These are phyloP conservation scores for Coleophora deauratella DNA, from an alignment of 2,888 invertebrate genomes.

Conservation along the genomic window DNA sequence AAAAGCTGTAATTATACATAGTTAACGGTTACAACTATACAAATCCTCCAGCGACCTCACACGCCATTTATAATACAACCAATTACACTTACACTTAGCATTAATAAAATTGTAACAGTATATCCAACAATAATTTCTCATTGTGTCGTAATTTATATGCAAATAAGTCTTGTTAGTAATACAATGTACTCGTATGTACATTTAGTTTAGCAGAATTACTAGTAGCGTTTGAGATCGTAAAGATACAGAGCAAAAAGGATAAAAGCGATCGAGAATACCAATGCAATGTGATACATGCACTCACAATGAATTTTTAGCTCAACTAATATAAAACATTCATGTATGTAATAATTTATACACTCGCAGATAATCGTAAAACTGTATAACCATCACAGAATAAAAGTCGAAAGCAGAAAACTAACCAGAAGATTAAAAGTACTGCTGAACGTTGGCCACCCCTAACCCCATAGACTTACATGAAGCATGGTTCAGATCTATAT, in stretches of 20 bases:
- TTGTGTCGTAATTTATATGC: conserved; percentile 16
- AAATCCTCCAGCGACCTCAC: conserved; percentile 10
- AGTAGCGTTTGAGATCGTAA: background rate
- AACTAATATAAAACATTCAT: too few species aligned
- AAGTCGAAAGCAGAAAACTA: too few species aligned
- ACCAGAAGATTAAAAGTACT: too few species aligned
- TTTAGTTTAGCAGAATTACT: too few species aligned
- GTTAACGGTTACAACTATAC: conserved; percentile 29
- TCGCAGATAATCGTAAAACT: too few species aligned
- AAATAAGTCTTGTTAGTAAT: conserved; percentile 1
- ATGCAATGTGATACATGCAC: conserved; percentile 1
- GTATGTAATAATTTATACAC: too few species aligned
- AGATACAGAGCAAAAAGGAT: background rate
- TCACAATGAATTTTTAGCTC: background rate
- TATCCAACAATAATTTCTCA: conserved; percentile 5
- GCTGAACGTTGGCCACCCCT: too few species aligned
- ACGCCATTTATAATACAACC: conserved; percentile 17
- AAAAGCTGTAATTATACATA: conserved; percentile 55
- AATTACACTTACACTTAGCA: conserved; percentile 20
- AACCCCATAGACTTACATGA: too few species aligned
- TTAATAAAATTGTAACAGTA: conserved; percentile 30
- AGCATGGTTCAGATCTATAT: too few species aligned
- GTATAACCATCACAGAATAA: too few species aligned
- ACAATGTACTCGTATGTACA: background rate
- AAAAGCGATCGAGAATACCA: background rate